Conservation (phyloP, 1,140 invertebrate species). For the Trachelipus rathkii region DNA sequence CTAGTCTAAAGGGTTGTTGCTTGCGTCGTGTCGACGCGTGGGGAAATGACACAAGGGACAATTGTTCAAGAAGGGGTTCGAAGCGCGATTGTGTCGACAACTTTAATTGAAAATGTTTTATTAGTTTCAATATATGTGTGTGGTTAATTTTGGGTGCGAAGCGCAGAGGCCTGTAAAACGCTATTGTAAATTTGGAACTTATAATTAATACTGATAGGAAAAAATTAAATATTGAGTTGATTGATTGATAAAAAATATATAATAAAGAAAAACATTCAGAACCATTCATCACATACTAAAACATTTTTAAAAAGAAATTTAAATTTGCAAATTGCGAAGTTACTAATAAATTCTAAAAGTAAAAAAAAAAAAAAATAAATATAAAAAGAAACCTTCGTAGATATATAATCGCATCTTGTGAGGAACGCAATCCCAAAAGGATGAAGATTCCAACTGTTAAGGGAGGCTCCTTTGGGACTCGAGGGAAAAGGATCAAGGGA, state of each 20-base stretch:
- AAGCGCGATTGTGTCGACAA: neutral
- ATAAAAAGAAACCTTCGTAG: neutral
- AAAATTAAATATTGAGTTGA: neutral
- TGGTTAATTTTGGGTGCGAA: neutral
- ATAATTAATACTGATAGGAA: neutral
- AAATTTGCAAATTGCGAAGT: neutral
- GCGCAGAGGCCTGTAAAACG: too few species aligned
- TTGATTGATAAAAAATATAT: neutral
- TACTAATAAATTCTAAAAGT: neutral
- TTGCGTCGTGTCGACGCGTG: neutral
- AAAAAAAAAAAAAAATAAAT: neutral
- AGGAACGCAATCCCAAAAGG: neutral
- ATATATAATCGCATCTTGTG: neutral
- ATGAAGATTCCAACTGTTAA: constrained; percentile 4
- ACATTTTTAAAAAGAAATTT: neutral
- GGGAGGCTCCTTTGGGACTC: neutral
- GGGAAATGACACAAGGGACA: neutral
- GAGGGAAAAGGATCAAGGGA: neutral
- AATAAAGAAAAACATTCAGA: neutral
- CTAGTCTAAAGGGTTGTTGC: neutral
- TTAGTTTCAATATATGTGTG: neutral
- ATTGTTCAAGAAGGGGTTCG: neutral
- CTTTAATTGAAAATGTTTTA: constrained; percentile 9
- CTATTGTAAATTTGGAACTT: neutral
- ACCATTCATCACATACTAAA: neutral